Evolutionary conservation across 2,797 vertebrate species (phyloP).

Genomic region (Orestias chungarensis): DNA sequence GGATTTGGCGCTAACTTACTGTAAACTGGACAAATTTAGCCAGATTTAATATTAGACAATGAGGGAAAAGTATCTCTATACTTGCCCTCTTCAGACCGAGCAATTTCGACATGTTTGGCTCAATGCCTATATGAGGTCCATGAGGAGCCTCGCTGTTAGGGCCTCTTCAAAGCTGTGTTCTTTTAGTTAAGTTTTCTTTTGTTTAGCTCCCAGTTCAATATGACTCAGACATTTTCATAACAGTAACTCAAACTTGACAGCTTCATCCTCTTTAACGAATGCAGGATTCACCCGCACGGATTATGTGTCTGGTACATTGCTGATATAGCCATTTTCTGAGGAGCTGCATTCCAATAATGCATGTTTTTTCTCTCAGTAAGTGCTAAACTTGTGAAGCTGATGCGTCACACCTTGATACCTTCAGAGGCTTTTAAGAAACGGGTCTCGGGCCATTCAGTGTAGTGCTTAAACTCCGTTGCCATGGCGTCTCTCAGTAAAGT

Average conservation of each 20-base stretch:
- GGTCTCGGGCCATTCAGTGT: background rate
- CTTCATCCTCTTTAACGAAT: conserved; percentile 18
- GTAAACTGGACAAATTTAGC: background rate
- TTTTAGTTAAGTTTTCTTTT: background rate
- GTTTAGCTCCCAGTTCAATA: background rate
- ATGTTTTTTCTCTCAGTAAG: conserved; percentile 3
- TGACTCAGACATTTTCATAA: conserved; percentile 10
- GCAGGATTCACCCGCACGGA: conserved; percentile 4
- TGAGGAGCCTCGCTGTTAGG: background rate
- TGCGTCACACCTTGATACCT: conserved; percentile 25
- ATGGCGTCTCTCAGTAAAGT: background rate
- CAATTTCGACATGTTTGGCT: background rate
- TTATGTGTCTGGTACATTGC: conserved; percentile 18
- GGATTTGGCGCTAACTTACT: background rate
- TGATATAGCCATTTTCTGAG: conserved; percentile 13
- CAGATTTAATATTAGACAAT: background rate
- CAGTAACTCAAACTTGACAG: conserved; percentile 9
- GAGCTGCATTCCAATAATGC: background rate
- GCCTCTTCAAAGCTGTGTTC: background rate
- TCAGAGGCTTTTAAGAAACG: conserved; percentile 13
- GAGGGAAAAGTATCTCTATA: background rate
- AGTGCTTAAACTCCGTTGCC: background rate
- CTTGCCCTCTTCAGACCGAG: background rate
- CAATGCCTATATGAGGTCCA: background rate
- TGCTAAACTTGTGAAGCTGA: conserved; percentile 21